These are phyloP conservation scores for Tachina fera DNA, from an alignment of 2,888 invertebrate genomes.

Conservation along the genomic window DNA sequence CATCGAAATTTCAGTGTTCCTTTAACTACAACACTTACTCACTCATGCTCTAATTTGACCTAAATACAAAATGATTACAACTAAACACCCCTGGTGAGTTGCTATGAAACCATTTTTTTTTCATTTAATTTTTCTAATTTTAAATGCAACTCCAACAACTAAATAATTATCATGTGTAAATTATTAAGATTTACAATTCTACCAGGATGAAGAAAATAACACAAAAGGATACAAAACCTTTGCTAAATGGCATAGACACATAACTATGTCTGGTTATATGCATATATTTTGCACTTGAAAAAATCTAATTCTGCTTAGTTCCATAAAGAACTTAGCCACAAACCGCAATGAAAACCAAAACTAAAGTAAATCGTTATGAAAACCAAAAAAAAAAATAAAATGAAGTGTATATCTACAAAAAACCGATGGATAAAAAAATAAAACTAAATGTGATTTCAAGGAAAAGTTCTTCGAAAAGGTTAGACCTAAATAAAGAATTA, in stretches of 20 bases:
- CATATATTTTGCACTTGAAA: constrained; percentile 47
- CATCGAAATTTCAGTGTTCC: too few relatives aligned
- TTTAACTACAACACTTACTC: too few relatives aligned
- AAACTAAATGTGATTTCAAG: constrained; percentile 63
- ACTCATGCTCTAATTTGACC: too few relatives aligned
- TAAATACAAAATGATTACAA: neutral
- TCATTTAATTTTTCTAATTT: constrained; percentile 24
- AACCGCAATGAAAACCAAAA: constrained; percentile 55
- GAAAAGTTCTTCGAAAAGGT: constrained; percentile 56
- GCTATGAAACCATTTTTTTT: neutral
- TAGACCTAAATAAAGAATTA: constrained; percentile 36
- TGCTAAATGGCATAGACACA: constrained; percentile 23
- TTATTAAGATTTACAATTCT: constrained; percentile 58
- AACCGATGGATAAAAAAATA: neutral
- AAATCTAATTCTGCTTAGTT: constrained; percentile 28
- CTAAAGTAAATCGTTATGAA: constrained; percentile 53
- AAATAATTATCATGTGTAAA: constrained; percentile 55
- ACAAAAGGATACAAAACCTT: constrained; percentile 20
- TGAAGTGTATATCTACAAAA: neutral
- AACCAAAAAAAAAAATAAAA: constrained; percentile 24
- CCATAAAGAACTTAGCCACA: constrained; percentile 36
- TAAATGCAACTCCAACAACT: constrained; percentile 59
- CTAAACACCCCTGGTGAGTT: constrained; percentile 1
- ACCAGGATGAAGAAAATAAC: constrained; percentile 36
- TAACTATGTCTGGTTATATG: constrained; percentile 27